These are phyloP conservation scores for Scortum barcoo DNA, from an alignment of 2,113 vertebrate species.

Conservation along the genomic window DNA sequence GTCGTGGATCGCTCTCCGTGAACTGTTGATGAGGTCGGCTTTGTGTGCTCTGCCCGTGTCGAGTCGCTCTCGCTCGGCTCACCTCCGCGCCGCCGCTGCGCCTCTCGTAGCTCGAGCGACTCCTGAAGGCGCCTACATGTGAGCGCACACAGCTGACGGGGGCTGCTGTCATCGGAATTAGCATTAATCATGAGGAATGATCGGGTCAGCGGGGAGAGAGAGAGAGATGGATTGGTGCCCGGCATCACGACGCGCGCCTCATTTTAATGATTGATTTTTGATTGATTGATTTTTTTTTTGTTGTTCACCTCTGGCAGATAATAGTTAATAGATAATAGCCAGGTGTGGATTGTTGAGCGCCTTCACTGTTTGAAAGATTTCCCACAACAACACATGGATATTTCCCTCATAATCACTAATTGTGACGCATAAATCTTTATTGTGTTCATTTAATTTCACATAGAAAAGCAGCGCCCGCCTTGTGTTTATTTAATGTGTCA, in stretches of 20 bases:
- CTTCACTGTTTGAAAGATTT: constrained; percentile 56
- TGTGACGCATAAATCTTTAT: neutral
- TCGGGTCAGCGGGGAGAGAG: constrained; percentile 49
- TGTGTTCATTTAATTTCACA: neutral
- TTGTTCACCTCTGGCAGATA: constrained; percentile 2
- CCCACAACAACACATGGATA: neutral
- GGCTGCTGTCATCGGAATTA: constrained; percentile 78
- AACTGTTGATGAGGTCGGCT: constrained; percentile 75
- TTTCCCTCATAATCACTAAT: neutral
- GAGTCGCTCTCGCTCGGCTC: constrained; percentile 73
- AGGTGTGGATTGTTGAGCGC: constrained; percentile 41
- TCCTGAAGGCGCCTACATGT: constrained; percentile 82
- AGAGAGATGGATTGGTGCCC: neutral
- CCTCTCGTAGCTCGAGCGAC: constrained; percentile 83
- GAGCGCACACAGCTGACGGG: constrained; percentile 77
- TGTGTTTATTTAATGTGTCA: neutral
- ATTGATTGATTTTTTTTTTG: neutral
- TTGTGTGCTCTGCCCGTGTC: constrained; percentile 72
- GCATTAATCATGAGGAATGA: constrained; percentile 80
- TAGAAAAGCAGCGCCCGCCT: too few relatives aligned
- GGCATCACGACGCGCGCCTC: neutral
- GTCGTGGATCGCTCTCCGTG: constrained; percentile 40
- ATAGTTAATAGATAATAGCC: constrained; percentile 20
- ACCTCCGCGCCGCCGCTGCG: constrained; percentile 72
- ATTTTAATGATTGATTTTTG: constrained; percentile 32